Conservation (phyloP, 2,113 vertebrate species). For the Ailurus styani region DNA sequence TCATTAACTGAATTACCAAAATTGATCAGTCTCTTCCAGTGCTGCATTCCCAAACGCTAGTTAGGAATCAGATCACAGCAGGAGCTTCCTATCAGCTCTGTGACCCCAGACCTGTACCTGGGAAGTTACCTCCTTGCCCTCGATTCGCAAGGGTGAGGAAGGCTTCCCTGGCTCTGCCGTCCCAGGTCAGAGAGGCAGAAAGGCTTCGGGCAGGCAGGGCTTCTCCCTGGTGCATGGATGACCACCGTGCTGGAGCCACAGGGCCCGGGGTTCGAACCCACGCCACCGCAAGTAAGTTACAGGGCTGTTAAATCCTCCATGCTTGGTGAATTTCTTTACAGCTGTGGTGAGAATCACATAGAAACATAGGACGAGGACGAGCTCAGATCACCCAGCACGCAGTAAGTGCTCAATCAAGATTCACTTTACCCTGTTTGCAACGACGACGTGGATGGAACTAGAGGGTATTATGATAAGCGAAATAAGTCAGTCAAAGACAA, state of each 20-base stretch:
- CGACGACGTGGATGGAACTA: too few species aligned
- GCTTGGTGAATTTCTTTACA: neutral
- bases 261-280: neutral
- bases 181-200: neutral
- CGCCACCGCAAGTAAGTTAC: fast-evolving
- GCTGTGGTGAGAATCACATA: neutral
- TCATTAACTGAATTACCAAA: neutral
- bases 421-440: neutral
- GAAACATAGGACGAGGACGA: neutral
- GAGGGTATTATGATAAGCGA: too few species aligned
- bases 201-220: neutral
- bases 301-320: fast-evolving
- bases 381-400: neutral
- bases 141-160: neutral
- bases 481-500: too few species aligned
- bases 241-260: neutral
- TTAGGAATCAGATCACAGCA: neutral
- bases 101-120: neutral
- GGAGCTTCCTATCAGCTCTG: neutral
- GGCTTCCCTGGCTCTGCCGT: neutral
- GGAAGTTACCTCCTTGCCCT: neutral
- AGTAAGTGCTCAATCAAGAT: neutral
- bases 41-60: neutral
- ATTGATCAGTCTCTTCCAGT: neutral
- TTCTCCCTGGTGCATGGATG: fast-evolving